Percentiles rank a stretch among this genome's conserved stretches.
Conservation (phyloP, 2,113 vertebrate genomes). For the Crotalus viridis region DNA sequence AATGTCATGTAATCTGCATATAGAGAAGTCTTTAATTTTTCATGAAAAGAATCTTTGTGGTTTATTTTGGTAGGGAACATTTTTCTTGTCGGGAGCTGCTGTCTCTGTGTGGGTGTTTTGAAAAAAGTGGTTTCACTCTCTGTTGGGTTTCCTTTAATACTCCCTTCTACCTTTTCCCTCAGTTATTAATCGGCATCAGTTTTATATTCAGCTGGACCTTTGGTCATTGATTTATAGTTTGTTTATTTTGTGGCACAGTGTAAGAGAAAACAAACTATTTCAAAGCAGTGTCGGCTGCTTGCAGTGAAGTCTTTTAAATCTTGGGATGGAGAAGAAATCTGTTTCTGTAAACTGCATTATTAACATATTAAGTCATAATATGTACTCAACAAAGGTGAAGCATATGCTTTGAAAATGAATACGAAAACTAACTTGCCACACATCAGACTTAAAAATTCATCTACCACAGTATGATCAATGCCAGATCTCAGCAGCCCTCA, state of each 20-base stretch:
- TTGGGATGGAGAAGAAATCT: background rate
- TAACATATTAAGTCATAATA: background rate
- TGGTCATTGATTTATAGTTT: slow-evolving; percentile 25
- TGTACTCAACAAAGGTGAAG: background rate
- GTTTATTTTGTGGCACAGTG: background rate
- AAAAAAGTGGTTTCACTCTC: slow-evolving; percentile 67
- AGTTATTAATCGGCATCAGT: slow-evolving; percentile 34
- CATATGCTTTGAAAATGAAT: background rate
- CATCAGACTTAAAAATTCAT: background rate
- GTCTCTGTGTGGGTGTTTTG: slow-evolving; percentile 73
- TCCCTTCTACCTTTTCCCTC: slow-evolving; percentile 42
- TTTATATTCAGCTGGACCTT: slow-evolving; percentile 43
- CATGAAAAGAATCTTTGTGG: slow-evolving; percentile 51
- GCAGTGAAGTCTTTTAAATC: background rate
- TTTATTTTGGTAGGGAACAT: slow-evolving; percentile 68
- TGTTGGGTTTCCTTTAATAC: slow-evolving; percentile 62
- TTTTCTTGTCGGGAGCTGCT: slow-evolving; percentile 69
- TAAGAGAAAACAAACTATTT: background rate
- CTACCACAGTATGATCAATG: background rate
- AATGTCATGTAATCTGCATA: slow-evolving; percentile 49
- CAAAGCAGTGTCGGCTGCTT: background rate
- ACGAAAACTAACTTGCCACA: background rate
- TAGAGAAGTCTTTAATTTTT: slow-evolving; percentile 54
- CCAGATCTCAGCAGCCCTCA: background rate
- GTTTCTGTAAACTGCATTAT: background rate